phyloP scores from a whole-genome alignment of 2,797 vertebrate genomes.

The Muscicapa comitata region DNA sequence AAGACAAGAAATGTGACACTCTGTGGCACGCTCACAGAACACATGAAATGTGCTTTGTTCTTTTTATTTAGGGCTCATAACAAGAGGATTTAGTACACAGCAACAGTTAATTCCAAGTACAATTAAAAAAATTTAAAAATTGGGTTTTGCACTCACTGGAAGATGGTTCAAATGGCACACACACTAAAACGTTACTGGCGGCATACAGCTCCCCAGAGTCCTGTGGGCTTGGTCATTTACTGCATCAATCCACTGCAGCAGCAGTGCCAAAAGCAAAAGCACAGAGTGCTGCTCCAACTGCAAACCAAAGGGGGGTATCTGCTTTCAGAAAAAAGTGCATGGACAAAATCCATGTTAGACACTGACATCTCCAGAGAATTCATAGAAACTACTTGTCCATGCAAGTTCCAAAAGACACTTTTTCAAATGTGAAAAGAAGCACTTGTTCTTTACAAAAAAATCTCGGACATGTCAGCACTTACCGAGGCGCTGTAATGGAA shows the following conservation, averaged over 20 bases:
- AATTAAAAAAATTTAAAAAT: constrained; percentile 78
- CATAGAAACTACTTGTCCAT: constrained; percentile 59
- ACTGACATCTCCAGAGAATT: constrained; percentile 68
- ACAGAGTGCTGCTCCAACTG: constrained; percentile 14
- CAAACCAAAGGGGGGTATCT: constrained; percentile 31
- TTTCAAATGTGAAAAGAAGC: constrained; percentile 76
- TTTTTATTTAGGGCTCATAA: constrained; percentile 79
- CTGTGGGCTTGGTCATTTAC: not conserved
- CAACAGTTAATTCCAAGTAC: constrained; percentile 81
- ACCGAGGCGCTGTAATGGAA: constrained; percentile 52
- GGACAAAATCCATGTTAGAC: constrained; percentile 71
- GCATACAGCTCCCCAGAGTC: constrained; percentile 56
- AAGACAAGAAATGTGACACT: not conserved
- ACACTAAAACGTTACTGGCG: constrained; percentile 59
- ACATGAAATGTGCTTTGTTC: constrained; percentile 65
- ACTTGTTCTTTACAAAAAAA: constrained; percentile 64
- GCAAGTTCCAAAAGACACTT: constrained; percentile 71
- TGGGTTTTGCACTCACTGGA: constrained; percentile 64
- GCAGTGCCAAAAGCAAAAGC: constrained; percentile 53
- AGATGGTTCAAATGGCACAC: constrained; percentile 73
- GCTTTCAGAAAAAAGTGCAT: constrained; percentile 51
- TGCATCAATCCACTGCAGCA: constrained; percentile 10
- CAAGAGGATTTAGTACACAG: constrained; percentile 81
- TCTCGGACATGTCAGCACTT: constrained; percentile 29
- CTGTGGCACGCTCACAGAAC: constrained; percentile 45